Conservation (phyloP, 2,797 vertebrate genomes). For the Pempheris klunzingeri region DNA sequence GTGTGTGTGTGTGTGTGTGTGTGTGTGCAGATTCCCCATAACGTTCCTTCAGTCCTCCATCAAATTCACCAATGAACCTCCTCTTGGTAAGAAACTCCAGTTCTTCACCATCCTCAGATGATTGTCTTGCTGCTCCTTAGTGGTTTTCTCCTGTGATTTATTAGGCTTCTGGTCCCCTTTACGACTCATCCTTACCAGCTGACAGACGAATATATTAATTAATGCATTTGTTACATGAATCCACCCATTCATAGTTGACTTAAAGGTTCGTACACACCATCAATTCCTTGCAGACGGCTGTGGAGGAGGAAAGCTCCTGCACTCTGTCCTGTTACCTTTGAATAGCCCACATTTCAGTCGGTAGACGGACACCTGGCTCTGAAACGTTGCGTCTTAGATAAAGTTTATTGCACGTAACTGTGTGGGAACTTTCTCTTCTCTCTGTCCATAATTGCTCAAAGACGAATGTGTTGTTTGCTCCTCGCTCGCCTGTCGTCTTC, state of each 20-base stretch:
- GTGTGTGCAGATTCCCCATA: slow-evolving; percentile 85
- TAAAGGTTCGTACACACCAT: too few relatives aligned
- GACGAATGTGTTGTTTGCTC: background rate
- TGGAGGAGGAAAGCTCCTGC: too few relatives aligned
- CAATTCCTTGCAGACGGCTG: too few relatives aligned
- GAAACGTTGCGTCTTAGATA: too few relatives aligned
- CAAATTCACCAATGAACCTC: slow-evolving; percentile 92
- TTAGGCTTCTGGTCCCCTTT: background rate
- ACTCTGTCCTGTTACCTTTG: too few relatives aligned
- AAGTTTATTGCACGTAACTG: too few relatives aligned
- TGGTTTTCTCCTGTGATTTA: background rate
- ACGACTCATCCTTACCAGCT: background rate
- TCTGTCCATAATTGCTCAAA: too few relatives aligned
- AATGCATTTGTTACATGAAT: background rate
- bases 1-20: slow-evolving; percentile 28
- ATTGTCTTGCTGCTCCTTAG: background rate
- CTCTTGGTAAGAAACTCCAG: slow-evolving; percentile 82
- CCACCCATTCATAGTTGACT: background rate
- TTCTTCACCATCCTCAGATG: background rate
- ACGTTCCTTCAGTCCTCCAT: slow-evolving; percentile 90
- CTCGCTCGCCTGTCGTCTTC: slow-evolving; percentile 15
- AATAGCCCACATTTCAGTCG: too few relatives aligned
- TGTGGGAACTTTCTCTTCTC: too few relatives aligned
- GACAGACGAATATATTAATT: background rate
- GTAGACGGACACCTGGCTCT: too few relatives aligned